A percentile compares a stretch with the other conserved stretches of the same genome.
These are phyloP conservation scores for Rhea americana DNA, from an alignment of 2,113 vertebrate genomes.

Conservation along the genomic window DNA sequence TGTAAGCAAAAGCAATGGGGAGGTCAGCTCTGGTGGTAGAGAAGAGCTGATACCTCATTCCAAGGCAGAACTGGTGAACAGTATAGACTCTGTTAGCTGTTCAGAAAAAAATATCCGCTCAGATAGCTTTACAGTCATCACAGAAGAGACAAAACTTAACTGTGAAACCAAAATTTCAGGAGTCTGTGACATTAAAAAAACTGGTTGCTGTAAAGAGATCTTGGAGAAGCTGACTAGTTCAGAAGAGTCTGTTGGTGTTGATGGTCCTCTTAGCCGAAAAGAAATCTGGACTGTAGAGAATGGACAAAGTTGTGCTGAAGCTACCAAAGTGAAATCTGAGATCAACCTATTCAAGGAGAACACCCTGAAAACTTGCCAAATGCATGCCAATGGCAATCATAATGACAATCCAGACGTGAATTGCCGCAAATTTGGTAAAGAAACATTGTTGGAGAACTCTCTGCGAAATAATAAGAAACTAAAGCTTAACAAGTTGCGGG, in stretches of 20 bases:
- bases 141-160: slow-evolving; percentile 63
- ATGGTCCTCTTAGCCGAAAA: slow-evolving; percentile 67
- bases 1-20: slow-evolving; percentile 68
- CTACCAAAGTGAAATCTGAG: slow-evolving; percentile 66
- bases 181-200: slow-evolving; percentile 73
- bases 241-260: slow-evolving; percentile 60
- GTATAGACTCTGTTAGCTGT: slow-evolving; percentile 1
- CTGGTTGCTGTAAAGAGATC: slow-evolving; percentile 74
- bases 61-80: slow-evolving; percentile 50
- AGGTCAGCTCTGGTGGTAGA: slow-evolving; percentile 45
- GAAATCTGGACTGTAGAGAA: slow-evolving; percentile 74
- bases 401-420: slow-evolving; percentile 68
- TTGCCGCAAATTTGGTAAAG: slow-evolving; percentile 67
- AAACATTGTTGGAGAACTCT: slow-evolving; percentile 60
- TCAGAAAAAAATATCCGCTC: slow-evolving; percentile 27
- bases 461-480: slow-evolving; percentile 67
- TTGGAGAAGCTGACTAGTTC: slow-evolving; percentile 72
- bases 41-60: slow-evolving; percentile 27
- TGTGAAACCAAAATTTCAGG: slow-evolving; percentile 70
- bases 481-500: slow-evolving; percentile 73
- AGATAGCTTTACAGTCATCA: slow-evolving; percentile 45
- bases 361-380: slow-evolving; percentile 74
- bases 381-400: slow-evolving; percentile 74
- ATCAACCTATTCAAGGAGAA: slow-evolving; percentile 70
- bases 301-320: slow-evolving; percentile 66